Conservation (phyloP, 2,113 vertebrate species). For the Psilopsiagon aymara region DNA sequence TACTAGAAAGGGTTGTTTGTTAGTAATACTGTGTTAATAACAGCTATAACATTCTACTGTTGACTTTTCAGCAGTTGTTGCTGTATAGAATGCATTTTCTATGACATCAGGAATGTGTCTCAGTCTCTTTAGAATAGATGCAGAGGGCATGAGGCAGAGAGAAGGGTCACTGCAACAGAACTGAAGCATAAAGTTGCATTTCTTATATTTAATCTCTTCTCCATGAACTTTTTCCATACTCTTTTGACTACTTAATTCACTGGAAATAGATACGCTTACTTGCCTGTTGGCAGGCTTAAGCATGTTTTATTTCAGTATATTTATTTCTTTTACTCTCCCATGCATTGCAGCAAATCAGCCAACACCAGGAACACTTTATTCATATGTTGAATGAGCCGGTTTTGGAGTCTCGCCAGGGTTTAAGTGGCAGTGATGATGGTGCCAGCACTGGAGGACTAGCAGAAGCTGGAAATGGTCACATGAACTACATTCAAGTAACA, state of each 20-base stretch:
- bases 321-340: slow-evolving; percentile 38
- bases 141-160: neutral
- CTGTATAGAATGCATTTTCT: neutral
- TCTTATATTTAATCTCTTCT: neutral
- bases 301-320: neutral
- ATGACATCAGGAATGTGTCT: neutral
- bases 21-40: neutral
- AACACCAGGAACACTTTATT: slow-evolving; percentile 95
- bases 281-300: neutral
- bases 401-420: slow-evolving; percentile 81
- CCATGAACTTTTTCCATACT: rapidly evolving
- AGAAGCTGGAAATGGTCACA: slow-evolving; percentile 83
- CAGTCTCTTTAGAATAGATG: neutral
- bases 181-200: neutral
- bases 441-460: slow-evolving; percentile 71
- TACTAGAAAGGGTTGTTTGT: neutral
- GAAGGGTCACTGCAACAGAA: neutral
- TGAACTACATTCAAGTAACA: slow-evolving; percentile 98
- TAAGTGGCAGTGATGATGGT: slow-evolving; percentile 45
- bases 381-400: slow-evolving; percentile 95
- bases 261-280: neutral
- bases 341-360: slow-evolving; percentile 90
- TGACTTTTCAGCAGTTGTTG: neutral
- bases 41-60: neutral
- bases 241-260: neutral